Percentiles rank a stretch among this genome's conserved stretches.
Evolutionary conservation across 2,113 vertebrate species (phyloP).

Genomic region (Rhea americana): DNA sequence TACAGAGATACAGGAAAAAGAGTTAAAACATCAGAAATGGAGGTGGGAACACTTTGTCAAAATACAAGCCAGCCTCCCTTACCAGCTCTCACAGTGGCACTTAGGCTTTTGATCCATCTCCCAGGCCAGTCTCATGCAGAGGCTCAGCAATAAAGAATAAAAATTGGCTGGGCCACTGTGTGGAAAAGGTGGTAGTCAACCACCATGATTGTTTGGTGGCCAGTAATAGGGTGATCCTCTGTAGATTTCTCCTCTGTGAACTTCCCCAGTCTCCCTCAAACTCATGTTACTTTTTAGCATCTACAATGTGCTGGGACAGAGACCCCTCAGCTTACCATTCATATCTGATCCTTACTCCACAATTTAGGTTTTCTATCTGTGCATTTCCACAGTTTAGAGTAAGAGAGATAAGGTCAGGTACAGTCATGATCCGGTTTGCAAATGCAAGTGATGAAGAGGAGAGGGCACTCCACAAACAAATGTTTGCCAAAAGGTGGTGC

Average conservation of each 20-base stretch:
- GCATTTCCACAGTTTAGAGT: neutral
- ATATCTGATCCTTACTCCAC: neutral
- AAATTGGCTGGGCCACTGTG: neutral
- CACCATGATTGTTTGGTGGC: neutral
- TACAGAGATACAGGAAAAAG: neutral
- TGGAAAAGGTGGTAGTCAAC: neutral
- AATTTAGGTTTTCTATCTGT: neutral
- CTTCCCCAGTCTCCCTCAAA: neutral
- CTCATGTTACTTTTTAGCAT: neutral
- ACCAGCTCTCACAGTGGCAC: accelerated
- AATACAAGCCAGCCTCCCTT: neutral
- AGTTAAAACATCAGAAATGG: neutral
- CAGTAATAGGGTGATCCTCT: neutral
- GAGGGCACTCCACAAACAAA: neutral
- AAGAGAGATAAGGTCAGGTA: neutral
- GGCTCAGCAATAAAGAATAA: neutral
- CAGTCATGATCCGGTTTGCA: neutral
- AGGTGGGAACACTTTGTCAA: neutral
- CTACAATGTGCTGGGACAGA: accelerated
- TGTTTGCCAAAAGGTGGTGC: neutral
- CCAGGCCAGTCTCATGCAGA: neutral
- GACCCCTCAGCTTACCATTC: neutral
- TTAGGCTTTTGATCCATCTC: neutral
- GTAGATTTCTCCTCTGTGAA: neutral
- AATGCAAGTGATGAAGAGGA: neutral